These are phyloP conservation scores for Phymanthus crucifer DNA, from an alignment of 92 coral and sea anemone species.

Conservation along the genomic window DNA sequence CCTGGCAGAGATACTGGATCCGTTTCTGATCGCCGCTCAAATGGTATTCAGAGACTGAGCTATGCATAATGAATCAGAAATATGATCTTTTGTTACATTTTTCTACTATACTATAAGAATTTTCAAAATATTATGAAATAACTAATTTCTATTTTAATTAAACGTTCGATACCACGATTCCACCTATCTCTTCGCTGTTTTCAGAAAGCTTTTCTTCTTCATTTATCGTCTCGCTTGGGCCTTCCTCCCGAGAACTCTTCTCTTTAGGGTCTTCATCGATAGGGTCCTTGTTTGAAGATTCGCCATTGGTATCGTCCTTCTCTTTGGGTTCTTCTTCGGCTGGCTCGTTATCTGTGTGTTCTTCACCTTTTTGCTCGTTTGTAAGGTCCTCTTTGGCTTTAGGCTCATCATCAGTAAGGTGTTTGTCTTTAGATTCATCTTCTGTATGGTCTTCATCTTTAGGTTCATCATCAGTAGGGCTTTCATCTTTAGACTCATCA, in stretches of 20 bases:
- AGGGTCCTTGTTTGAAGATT: not conserved
- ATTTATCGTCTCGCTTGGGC: not conserved
- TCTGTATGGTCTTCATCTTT: not conserved
- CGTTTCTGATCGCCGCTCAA: no score
- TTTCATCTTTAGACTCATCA: not conserved
- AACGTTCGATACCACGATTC: constrained; percentile 5
- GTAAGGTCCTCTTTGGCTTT: not conserved
- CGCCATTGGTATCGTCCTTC: not conserved
- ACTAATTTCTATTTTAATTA: not conserved
- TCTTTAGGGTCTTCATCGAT: not conserved
- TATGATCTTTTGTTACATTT: not conserved
- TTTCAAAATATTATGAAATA: not conserved
- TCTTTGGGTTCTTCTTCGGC: not conserved
- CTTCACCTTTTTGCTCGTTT: not conserved
- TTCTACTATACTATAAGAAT: not conserved
- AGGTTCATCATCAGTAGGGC: constrained; percentile 1
- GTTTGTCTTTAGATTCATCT: not conserved
- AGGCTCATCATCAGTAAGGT: not conserved
- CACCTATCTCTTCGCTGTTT: not conserved
- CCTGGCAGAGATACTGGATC: no score
- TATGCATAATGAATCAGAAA: not conserved
- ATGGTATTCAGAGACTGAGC: no score
- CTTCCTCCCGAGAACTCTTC: not conserved
- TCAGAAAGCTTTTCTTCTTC: not conserved
- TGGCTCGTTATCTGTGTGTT: not conserved